Conservation (phyloP, 2,113 vertebrate genomes). For the Mormyrus iriodes region DNA sequence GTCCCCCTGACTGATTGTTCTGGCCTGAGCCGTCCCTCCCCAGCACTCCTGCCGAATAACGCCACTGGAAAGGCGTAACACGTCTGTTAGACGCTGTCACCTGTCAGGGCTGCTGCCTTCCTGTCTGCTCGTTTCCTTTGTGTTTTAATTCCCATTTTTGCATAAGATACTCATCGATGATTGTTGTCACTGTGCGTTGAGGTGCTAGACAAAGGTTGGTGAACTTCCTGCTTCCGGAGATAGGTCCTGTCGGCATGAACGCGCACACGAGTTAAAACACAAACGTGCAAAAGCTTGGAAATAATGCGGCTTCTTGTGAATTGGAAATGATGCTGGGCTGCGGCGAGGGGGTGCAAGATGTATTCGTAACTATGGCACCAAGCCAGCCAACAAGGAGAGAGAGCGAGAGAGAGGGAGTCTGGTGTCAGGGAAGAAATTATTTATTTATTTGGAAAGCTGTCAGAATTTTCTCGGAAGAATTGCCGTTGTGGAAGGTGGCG, state of each 20-base stretch:
- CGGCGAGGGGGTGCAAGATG: constrained; percentile 30
- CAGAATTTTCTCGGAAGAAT: constrained; percentile 43
- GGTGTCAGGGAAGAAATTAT: constrained; percentile 32
- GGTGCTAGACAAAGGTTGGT: neutral
- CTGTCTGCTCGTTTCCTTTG: neutral
- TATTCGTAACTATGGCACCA: constrained; percentile 38
- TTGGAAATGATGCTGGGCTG: constrained; percentile 1
- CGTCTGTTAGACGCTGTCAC: constrained; percentile 6
- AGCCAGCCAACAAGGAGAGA: neutral
- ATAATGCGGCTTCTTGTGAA: neutral
- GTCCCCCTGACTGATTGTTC: constrained; percentile 30
- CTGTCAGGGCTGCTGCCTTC: neutral
- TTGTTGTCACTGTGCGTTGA: neutral
- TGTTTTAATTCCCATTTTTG: neutral
- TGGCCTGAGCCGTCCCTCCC: constrained; percentile 13
- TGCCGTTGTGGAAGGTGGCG: constrained; percentile 45
- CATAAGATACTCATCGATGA: neutral
- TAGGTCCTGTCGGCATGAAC: neutral
- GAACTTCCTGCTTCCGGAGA: neutral
- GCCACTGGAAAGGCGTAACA: constrained; percentile 1
- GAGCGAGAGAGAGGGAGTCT: neutral
- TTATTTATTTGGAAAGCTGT: constrained; percentile 48
- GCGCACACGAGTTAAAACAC: neutral
- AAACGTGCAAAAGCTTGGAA: neutral
- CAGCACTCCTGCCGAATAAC: constrained; percentile 18